Percentiles rank a stretch among this genome's conserved stretches.
Conservation (phyloP, 2,888 invertebrate species). For the Gortyna flavago region DNA sequence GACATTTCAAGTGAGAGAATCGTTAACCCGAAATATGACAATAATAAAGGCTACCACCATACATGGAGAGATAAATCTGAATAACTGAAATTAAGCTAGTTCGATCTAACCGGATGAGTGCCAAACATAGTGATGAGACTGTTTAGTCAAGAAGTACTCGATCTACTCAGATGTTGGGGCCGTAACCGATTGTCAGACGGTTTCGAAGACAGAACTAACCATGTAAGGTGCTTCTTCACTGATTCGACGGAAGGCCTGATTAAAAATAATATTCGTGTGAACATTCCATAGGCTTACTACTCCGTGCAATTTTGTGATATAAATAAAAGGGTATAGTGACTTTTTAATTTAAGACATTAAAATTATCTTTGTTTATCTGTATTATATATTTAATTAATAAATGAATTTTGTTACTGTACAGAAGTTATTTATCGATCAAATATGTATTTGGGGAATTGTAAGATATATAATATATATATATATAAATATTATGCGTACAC, state of each 20-base stretch:
- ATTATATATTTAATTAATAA: conserved; percentile 39
- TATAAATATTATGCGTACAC: background rate
- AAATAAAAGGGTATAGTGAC: conserved; percentile 58
- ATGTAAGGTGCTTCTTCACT: background rate
- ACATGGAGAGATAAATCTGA: background rate
- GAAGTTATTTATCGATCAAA: conserved; percentile 46
- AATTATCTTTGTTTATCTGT: conserved; percentile 48
- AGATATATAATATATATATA: background rate
- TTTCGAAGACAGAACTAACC: background rate
- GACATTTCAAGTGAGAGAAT: conserved; percentile 22
- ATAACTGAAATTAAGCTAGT: background rate
- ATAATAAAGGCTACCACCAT: background rate
- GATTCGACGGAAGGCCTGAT: background rate
- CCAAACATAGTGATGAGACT: conserved; percentile 1
- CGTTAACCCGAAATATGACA: background rate
- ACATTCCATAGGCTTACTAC: conserved; percentile 37
- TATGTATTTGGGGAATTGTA: background rate
- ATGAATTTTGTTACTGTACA: conserved; percentile 41
- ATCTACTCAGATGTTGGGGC: background rate
- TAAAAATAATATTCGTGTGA: background rate
- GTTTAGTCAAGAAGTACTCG: background rate
- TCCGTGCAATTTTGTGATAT: conserved; percentile 66
- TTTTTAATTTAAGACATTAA: conserved; percentile 56
- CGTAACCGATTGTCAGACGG: background rate
- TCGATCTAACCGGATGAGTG: background rate